A percentile compares a stretch with the other conserved stretches of the same genome.
Conservation (phyloP, 1,140 invertebrate genomes). For the Palaemon carinicauda region DNA sequence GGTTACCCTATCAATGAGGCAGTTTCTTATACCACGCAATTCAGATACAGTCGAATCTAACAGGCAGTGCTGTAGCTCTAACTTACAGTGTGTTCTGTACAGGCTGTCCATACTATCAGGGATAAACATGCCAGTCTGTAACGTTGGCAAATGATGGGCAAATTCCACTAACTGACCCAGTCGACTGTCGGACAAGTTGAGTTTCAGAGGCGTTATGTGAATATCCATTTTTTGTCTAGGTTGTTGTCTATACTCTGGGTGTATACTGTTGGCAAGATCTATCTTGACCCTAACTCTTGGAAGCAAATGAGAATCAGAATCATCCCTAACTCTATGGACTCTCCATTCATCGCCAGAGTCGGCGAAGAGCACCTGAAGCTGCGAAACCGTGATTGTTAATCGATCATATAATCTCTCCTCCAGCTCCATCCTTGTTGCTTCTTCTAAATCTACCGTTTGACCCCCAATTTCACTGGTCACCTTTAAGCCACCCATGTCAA, state of each 20-base stretch:
- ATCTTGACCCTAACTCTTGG: constrained; percentile 76
- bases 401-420: constrained; percentile 83
- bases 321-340: constrained; percentile 73
- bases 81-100: not conserved
- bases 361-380: constrained; percentile 72
- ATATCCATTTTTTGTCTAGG: constrained; percentile 83
- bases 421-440: constrained; percentile 82
- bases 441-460: constrained; percentile 72
- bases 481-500: constrained; percentile 77
- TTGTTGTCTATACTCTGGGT: constrained; percentile 77
- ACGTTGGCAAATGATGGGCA: constrained; percentile 73
- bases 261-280: constrained; percentile 79
- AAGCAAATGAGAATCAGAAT: constrained; percentile 80
- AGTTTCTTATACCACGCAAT: constrained; percentile 60
- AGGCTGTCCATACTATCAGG: constrained; percentile 40
- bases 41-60: constrained; percentile 61
- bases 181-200: constrained; percentile 81
- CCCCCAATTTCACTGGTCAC: constrained; percentile 76
- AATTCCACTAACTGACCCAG: constrained; percentile 75
- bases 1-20: constrained; percentile 20
- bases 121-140: constrained; percentile 58
- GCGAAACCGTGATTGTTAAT: constrained; percentile 75
- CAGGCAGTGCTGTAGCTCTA: constrained; percentile 40
- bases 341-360: constrained; percentile 78
- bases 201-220: constrained; percentile 75